Evolutionary conservation across 2,797 vertebrate genomes (phyloP).

Genomic region (Sarcophilus harrisii): DNA sequence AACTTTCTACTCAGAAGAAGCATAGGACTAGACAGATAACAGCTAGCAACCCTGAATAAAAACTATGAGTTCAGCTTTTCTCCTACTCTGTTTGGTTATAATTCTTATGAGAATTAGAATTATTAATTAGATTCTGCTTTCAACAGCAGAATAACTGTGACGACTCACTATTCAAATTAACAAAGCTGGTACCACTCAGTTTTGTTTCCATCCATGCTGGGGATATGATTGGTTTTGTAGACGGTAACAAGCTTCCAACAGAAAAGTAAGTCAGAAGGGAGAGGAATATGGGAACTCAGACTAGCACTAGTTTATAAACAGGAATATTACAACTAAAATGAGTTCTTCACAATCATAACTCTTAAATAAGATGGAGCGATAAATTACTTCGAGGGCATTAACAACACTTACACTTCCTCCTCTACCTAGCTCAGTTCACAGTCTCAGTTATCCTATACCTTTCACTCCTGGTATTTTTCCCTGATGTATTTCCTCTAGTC

Average conservation of each 20-base stretch:
- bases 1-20: background rate
- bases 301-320: background rate
- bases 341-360: background rate
- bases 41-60: background rate
- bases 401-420: background rate
- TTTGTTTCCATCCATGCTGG: background rate
- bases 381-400: background rate
- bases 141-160: constrained; percentile 28
- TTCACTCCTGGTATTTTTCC: background rate
- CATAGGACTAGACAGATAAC: background rate
- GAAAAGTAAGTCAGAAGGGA: constrained; percentile 4
- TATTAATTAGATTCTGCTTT: constrained; percentile 4
- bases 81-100: background rate
- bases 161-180: constrained; percentile 2
- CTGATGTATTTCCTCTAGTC: background rate
- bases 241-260: background rate
- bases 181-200: constrained; percentile 1
- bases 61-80: background rate
- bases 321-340: background rate
- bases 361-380: background rate
- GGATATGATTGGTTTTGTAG: background rate
- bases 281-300: background rate
- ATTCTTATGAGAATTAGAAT: constrained; percentile 25
- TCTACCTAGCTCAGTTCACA: background rate
- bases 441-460: background rate